Evolutionary conservation across 1,140 invertebrate species (phyloP).

Genomic region (Thaumetopoea pityocampa): DNA sequence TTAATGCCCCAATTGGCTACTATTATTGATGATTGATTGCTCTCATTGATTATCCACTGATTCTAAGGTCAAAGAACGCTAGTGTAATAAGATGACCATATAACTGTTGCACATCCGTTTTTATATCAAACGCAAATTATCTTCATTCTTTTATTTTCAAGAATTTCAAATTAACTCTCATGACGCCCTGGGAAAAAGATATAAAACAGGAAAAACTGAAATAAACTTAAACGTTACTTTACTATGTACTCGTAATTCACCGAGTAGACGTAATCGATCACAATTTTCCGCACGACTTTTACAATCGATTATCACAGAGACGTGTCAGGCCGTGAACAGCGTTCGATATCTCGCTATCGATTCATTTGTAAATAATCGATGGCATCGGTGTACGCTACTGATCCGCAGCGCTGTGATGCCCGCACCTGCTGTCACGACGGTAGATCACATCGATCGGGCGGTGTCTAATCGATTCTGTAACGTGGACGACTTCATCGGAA

Average conservation of each 20-base stretch:
- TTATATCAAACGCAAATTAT: no score
- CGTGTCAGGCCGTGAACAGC: conserved; percentile 39
- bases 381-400: conserved; percentile 36
- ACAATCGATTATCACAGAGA: conserved; percentile 54
- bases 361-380: conserved; percentile 60
- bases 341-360: conserved; percentile 33
- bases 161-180: no score
- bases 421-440: conserved; percentile 64
- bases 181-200: no score
- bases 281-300: conserved; percentile 56
- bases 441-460: conserved; percentile 61
- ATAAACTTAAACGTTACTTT: background rate
- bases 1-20: no score
- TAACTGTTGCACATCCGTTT: no score
- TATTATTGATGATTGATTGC: no score
- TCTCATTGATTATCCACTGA: no score
- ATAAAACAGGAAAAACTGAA: conserved; percentile 3
- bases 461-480: conserved; percentile 64
- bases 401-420: conserved; percentile 45
- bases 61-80: no score
- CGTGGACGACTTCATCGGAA: conserved; percentile 61
- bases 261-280: conserved; percentile 29
- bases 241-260: no score
- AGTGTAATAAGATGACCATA: no score
- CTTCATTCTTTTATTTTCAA: no score